A percentile compares a stretch with the other conserved stretches of the same genome.
Evolutionary conservation across 1,140 invertebrate genomes (phyloP).

Genomic region (Leptinotarsa undecemlineata): DNA sequence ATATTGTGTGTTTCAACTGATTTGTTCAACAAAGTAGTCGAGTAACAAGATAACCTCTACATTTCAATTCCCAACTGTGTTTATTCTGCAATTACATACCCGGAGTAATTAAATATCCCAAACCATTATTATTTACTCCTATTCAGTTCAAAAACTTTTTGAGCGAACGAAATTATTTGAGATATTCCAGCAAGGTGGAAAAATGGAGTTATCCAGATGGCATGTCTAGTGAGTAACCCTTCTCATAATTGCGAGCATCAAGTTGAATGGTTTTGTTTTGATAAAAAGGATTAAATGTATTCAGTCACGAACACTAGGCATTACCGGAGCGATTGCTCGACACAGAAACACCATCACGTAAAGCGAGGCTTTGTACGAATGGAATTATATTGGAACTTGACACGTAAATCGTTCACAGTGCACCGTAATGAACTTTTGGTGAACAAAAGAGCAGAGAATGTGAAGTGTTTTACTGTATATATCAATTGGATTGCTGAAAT

Average conservation of each 20-base stretch:
- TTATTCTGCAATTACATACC: no score
- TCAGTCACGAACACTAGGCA: constrained; percentile 21
- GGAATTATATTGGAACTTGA: constrained; percentile 12
- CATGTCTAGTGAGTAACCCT: constrained; percentile 14
- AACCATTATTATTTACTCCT: no score
- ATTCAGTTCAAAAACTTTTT: no score
- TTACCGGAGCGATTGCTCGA: constrained; percentile 9
- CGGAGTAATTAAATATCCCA: no score
- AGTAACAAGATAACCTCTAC: no score
- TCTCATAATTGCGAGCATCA: constrained; percentile 22
- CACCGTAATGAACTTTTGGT: constrained; percentile 11
- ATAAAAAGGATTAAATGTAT: constrained; percentile 24
- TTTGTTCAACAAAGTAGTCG: no score
- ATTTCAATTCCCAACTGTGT: no score
- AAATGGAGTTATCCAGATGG: constrained; percentile 9
- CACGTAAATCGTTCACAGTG: background rate
- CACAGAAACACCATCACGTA: constrained; percentile 16
- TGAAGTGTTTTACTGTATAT: no score
- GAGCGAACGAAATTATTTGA: background rate
- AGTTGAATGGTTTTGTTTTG: constrained; percentile 24
- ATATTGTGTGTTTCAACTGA: no score
- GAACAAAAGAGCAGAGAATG: background rate
- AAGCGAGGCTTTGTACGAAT: background rate
- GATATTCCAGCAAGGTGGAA: background rate
- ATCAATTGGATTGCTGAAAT: no score